Base-by-base conservation (phyloP, 2,113 vertebrate species). In the Baryphthengus martii region DNA sequence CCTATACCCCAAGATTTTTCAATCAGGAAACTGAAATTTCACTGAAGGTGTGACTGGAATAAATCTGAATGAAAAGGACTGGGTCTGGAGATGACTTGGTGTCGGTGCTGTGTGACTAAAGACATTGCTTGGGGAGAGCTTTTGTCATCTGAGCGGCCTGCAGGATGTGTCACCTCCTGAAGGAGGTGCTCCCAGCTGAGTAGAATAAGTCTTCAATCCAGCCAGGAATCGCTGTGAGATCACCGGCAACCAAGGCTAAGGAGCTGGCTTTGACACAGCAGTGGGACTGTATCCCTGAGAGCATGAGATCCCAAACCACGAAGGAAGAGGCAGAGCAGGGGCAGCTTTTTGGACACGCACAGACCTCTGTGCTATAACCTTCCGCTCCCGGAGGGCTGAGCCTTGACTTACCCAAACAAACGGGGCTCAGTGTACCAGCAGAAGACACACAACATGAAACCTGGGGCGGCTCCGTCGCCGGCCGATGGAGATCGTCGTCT, bases 391-490 rank as follows among this genome's bases (percentile, higher is more conserved):
- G 23, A 15, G 0, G 2, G 1, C 0, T 45, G 44, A 85, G 78
- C 40, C 88, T 82, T 58, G 53, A 14, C 71, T 88, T 61, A n/a
- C 92, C 70, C 15, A 9, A 33, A 24, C 12, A 82, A 45, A 66
- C 0, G 56, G 74, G 61, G 24, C 28, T 82, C 77, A 20, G 26
- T 28, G 23, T 0, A 10, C 0, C 14, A 70, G 61, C 62, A 61
- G 88, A 26, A 68, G 49, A 40, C 0, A 7, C 0, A 5, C 31
- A 17, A 4, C 19, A 7, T 0, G 6, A 19, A 89, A 13, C 35
- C 56, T 3, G 0, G 0, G 35, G 56, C 0, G 2, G 47, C 35
- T 72, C 61, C 45, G 2, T 13, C 44, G 7, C 67, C 67, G n/a
- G n/a, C n/a, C n/a, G n/a, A n/a, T n/a, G n/a, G n/a, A n/a, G n/a